Evolutionary conservation across 2,888 invertebrate species (phyloP).

Genomic region (Rhabditoides inermis): DNA sequence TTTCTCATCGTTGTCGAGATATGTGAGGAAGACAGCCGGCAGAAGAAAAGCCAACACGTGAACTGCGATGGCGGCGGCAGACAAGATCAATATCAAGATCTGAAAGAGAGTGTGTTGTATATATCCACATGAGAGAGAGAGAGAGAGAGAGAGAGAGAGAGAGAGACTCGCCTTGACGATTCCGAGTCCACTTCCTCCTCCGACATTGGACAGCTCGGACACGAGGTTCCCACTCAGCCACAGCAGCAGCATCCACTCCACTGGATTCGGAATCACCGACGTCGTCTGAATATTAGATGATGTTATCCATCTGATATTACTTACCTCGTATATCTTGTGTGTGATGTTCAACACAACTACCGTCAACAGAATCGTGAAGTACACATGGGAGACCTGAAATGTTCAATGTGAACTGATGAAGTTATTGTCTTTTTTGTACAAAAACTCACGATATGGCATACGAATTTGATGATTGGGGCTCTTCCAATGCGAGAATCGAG

Average conservation of each 20-base stretch:
- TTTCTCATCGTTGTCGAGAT: constrained; percentile 49
- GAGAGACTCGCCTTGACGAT: constrained; percentile 39
- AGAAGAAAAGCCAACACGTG: constrained; percentile 50
- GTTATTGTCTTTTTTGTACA: too few species aligned
- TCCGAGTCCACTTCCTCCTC: constrained; percentile 70
- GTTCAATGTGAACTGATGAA: too few species aligned
- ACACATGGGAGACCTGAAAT: constrained; percentile 96
- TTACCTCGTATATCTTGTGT: constrained; percentile 39
- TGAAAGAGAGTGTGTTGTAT: constrained; percentile 13
- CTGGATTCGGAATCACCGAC: constrained; percentile 45
- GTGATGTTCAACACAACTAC: constrained; percentile 48
- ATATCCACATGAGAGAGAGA: background rate
- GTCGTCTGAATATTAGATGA: constrained; percentile 18
- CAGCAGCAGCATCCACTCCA: constrained; percentile 47
- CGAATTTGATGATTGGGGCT: constrained; percentile 98
- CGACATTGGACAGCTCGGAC: constrained; percentile 92
- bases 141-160: background rate
- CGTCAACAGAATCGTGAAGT: constrained; percentile 83
- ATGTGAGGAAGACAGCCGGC: constrained; percentile 41
- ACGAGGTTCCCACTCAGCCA: constrained; percentile 62
- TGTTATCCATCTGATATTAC: background rate
- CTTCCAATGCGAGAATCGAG: constrained; percentile 55
- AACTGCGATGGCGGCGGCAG: constrained; percentile 47
- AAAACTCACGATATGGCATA: constrained; percentile 97
- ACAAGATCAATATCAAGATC: constrained; percentile 45